phyloP scores from a whole-genome alignment of 2,888 invertebrate species.

The Leptinotarsa haldemani region DNA sequence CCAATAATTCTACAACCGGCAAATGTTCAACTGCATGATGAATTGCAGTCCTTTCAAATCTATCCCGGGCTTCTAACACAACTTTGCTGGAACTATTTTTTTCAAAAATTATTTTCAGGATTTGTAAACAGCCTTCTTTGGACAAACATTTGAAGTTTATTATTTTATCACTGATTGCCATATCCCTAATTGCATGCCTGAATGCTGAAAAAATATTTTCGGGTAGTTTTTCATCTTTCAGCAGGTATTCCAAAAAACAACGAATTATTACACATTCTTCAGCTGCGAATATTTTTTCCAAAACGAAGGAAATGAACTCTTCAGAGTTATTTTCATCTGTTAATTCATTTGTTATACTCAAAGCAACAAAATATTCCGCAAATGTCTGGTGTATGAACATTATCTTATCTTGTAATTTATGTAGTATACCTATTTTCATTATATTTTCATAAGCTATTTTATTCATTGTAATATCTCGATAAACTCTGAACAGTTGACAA shows the following conservation, averaged over 20 bases:
- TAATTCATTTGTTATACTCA: constrained; percentile 12
- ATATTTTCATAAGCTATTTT: constrained; percentile 9
- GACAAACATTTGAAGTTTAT: constrained; percentile 2
- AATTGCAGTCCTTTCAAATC: neutral
- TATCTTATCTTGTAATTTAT: constrained; percentile 1
- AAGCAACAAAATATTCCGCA: constrained; percentile 29
- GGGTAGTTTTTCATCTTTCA: neutral
- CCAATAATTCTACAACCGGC: neutral
- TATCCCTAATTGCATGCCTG: neutral
- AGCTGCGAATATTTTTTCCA: neutral
- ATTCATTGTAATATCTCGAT: neutral
- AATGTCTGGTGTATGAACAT: constrained; percentile 28
- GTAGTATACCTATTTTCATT: constrained; percentile 27
- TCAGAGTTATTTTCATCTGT: neutral
- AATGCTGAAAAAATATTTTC: neutral
- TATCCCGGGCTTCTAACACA: neutral
- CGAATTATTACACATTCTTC: neutral
- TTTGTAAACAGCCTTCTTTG: neutral
- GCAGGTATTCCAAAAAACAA: neutral
- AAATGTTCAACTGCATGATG: neutral
- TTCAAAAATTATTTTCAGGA: constrained; percentile 7
- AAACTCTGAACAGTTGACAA: constrained; percentile 17
- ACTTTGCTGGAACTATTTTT: neutral
- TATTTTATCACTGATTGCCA: neutral
- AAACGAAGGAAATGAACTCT: neutral